Base-by-base conservation (phyloP, 2,797 vertebrate genomes). In the Scolopax rusticola region DNA sequence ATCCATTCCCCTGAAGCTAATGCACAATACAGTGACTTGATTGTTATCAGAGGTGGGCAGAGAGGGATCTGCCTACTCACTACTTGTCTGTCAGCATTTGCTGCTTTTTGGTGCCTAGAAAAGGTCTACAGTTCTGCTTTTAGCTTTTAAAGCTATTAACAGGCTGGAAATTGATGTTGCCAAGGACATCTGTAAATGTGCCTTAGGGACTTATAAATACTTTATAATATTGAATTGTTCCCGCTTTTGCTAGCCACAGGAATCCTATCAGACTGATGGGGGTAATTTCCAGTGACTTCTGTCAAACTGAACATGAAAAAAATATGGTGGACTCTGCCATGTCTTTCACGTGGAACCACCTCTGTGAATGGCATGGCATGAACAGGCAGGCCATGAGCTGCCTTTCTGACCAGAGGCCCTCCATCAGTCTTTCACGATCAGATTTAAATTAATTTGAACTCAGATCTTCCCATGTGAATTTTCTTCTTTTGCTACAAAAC, bases 81-180 rank as follows among this genome's bases (percentile, higher is more conserved):
- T 59, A 89, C 90, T 93, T 95, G 68, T 95, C 93, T 96, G 91
- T 95, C 93, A 97, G 96, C 90, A 83, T 82, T 97, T 90, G 86
- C 81, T 94, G 88, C 60, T 87, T 90, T 91, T 93, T 87, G 93
- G 68, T 87, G 68, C 73, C 93, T 89, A 89, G 90, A 90, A 96
- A 95, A 97, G 88, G 81, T 92, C 93, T 93, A 54, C 68, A 61
- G 75, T 77, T 84, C 83, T 97, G 91, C 94, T 96, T 97, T 96
- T 97, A 96, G 91, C 93, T 97, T 97, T 97, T 92, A 97, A 96
- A 95, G 93, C 96, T 97, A 94, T 95, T 95, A 97, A 94, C 86
- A 65, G 88, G 53, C 86, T 96, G 81, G 75, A 94, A 97, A 97
- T 94, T 95, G 92, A 96, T 96, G 96, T 97, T 97, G 90, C 85